These are phyloP conservation scores for Albula glossodonta DNA, from an alignment of 2,113 vertebrate species.

Conservation along the genomic window DNA sequence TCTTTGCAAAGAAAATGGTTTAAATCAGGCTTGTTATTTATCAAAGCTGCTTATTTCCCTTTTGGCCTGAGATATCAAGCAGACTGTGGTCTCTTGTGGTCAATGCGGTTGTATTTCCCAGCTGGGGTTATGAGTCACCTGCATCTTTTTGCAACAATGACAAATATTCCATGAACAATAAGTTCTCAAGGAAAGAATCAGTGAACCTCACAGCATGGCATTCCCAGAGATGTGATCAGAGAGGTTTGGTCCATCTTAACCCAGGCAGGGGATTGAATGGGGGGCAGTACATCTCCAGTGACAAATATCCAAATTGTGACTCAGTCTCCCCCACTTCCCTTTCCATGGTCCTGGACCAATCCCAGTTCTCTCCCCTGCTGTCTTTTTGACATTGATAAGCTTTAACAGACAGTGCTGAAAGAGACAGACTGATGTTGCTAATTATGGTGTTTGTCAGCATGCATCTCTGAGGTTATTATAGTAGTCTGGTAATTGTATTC, in stretches of 20 bases:
- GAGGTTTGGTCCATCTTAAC: background rate
- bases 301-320: background rate
- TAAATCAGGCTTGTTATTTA: too few relatives aligned
- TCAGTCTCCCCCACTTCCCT: background rate
- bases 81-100: background rate
- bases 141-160: background rate
- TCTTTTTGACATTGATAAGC: background rate
- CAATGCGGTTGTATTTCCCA: background rate
- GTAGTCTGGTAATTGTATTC: background rate
- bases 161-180: background rate
- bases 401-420: background rate
- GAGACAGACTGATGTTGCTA: background rate
- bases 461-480: background rate
- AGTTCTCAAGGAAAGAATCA: slow-evolving; percentile 9
- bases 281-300: background rate
- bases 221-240: background rate
- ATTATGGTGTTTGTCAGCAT: slow-evolving; percentile 1
- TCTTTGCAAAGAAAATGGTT: too few relatives aligned
- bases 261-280: background rate
- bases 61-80: background rate
- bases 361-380: background rate
- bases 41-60: background rate
- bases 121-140: slow-evolving; percentile 8
- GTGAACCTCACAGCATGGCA: background rate
- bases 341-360: background rate